Conservation (phyloP, 2,797 vertebrate species). For the Ptychobarbus kaznakovi region DNA sequence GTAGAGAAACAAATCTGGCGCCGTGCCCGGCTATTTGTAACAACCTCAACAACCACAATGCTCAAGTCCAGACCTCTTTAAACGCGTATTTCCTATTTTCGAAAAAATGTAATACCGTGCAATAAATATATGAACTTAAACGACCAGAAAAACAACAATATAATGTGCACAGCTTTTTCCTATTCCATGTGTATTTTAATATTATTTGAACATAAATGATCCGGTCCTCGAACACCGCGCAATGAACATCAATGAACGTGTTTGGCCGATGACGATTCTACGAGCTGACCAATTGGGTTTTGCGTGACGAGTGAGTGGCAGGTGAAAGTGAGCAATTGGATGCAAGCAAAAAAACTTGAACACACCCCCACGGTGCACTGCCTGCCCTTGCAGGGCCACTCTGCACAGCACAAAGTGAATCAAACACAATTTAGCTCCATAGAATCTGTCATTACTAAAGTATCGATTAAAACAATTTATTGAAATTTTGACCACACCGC, state of each 20-base stretch:
- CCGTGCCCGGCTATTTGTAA: too few species aligned
- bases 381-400: background rate
- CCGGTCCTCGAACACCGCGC: background rate
- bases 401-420: background rate
- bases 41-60: background rate
- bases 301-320: background rate
- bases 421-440: background rate
- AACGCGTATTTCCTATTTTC: background rate
- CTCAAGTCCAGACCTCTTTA: background rate
- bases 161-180: background rate
- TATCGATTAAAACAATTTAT: background rate
- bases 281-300: conserved; percentile 16
- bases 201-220: background rate
- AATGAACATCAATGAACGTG: background rate
- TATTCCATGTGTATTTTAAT: background rate
- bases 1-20: too few species aligned
- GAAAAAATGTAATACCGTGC: too few species aligned
- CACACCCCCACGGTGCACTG: background rate
- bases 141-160: background rate
- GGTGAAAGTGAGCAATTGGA: conserved; percentile 16
- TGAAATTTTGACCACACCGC: background rate
- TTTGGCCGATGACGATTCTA: background rate
- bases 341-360: background rate
- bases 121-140: conserved; percentile 7
- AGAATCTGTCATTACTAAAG: background rate